Evolutionary conservation across 2,888 invertebrate genomes (phyloP).

Genomic region (Ramazzottius varieornatus): DNA sequence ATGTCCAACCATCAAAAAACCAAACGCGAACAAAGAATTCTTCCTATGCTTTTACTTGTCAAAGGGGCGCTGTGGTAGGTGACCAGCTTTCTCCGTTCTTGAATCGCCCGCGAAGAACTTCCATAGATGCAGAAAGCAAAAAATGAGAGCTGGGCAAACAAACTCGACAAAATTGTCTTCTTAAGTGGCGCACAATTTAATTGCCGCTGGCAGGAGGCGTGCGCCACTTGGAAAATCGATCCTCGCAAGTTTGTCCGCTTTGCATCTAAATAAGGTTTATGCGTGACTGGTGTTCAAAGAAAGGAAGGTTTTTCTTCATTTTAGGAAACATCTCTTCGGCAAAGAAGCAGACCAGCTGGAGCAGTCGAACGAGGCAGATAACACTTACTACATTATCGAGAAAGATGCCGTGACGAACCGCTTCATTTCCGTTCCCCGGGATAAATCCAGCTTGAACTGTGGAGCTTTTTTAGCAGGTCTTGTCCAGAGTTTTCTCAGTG

Average conservation of each 20-base stretch:
- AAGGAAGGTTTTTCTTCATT: too few species aligned
- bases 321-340: background rate
- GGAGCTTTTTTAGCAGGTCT: background rate
- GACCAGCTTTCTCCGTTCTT: too few species aligned
- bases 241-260: too few species aligned
- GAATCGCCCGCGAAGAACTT: too few species aligned
- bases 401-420: background rate
- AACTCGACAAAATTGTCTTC: too few species aligned
- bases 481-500: background rate
- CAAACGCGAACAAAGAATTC: background rate
- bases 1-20: background rate
- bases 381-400: conserved; percentile 1
- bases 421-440: background rate
- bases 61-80: background rate
- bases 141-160: too few species aligned
- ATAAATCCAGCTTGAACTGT: background rate
- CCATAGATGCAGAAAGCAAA: too few species aligned
- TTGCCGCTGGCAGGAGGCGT: too few species aligned
- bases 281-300: too few species aligned
- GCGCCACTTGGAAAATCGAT: too few species aligned
- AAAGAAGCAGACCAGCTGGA: conserved; percentile 2
- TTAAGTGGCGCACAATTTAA: too few species aligned
- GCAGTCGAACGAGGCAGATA: background rate
- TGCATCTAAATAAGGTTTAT: too few species aligned
- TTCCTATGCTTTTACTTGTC: background rate